These are phyloP conservation scores for Microdon myrmicae DNA, from an alignment of 2,888 invertebrate genomes.

Conservation along the genomic window DNA sequence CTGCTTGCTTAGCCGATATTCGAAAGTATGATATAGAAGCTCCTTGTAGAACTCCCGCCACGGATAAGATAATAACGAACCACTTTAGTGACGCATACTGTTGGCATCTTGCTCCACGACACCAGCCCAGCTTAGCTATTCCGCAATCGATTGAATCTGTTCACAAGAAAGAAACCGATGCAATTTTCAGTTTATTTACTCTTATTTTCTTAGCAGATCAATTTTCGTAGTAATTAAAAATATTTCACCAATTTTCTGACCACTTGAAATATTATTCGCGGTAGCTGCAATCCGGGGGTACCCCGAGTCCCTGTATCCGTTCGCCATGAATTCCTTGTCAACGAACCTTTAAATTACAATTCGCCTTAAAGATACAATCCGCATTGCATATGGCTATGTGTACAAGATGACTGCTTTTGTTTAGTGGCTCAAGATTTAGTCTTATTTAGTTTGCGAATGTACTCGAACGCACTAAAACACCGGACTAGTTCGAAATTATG, in stretches of 20 bases:
- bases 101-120: slow-evolving; percentile 65
- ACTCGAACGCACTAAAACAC: slow-evolving; percentile 20
- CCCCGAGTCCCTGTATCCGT: slow-evolving; percentile 16
- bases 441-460: neutral
- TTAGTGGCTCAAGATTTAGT: neutral
- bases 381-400: too few relatives aligned
- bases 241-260: slow-evolving; percentile 35
- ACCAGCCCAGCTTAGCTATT: slow-evolving; percentile 67
- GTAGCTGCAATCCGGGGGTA: slow-evolving; percentile 54
- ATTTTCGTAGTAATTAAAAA: too few relatives aligned
- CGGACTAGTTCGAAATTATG: slow-evolving; percentile 25
- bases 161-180: slow-evolving; percentile 6
- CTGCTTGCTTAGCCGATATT: slow-evolving; percentile 68
- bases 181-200: neutral
- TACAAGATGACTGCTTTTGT: slow-evolving; percentile 6
- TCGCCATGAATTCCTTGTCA: slow-evolving; percentile 18
- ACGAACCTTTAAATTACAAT: slow-evolving; percentile 8
- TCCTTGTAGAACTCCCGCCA: slow-evolving; percentile 67
- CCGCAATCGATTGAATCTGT: slow-evolving; percentile 69
- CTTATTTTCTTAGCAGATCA: too few relatives aligned
- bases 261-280: slow-evolving; percentile 56
- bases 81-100: slow-evolving; percentile 68
- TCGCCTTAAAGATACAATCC: slow-evolving; percentile 1
- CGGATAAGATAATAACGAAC: slow-evolving; percentile 66
- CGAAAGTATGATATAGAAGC: slow-evolving; percentile 68